Percentiles rank a stretch among this genome's conserved stretches.
These are phyloP conservation scores for Clupea harengus DNA, from an alignment of 2,113 vertebrate species.

Conservation along the genomic window DNA sequence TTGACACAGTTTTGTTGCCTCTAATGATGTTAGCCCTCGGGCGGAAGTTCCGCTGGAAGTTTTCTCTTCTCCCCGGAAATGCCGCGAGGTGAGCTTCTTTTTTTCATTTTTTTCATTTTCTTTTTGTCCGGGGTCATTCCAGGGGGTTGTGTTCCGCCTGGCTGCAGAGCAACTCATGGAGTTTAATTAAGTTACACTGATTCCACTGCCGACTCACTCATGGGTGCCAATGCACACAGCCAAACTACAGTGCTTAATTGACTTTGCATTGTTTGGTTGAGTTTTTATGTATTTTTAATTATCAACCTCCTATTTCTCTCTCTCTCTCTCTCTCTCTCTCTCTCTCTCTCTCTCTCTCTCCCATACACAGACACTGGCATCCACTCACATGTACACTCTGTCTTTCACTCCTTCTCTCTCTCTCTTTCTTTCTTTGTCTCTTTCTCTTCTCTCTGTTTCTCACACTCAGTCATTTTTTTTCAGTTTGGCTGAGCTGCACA, in stretches of 20 bases:
- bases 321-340: background rate
- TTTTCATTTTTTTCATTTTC: constrained; percentile 17
- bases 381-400: no score
- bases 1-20: background rate
- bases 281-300: constrained; percentile 20
- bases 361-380: background rate
- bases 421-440: background rate
- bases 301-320: background rate
- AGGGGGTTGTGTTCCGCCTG: constrained; percentile 43
- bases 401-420: background rate
- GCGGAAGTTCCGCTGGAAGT: constrained; percentile 6
- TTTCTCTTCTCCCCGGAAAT: constrained; percentile 18
- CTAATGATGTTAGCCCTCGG: background rate
- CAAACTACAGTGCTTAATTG: constrained; percentile 33
- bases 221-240: constrained; percentile 30
- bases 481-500: constrained; percentile 25
- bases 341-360: constrained; percentile 2
- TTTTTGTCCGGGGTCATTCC: constrained; percentile 31
- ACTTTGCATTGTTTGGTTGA: constrained; percentile 38
- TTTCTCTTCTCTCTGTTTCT: background rate
- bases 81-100: constrained; percentile 21
- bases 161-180: constrained; percentile 28
- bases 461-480: background rate
- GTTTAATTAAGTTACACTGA: constrained; percentile 48
- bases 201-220: constrained; percentile 33